Percentiles rank a stretch among this genome's conserved stretches.
phyloP scores from a whole-genome alignment of 2,888 invertebrate genomes.

The Lasius platythorax region DNA sequence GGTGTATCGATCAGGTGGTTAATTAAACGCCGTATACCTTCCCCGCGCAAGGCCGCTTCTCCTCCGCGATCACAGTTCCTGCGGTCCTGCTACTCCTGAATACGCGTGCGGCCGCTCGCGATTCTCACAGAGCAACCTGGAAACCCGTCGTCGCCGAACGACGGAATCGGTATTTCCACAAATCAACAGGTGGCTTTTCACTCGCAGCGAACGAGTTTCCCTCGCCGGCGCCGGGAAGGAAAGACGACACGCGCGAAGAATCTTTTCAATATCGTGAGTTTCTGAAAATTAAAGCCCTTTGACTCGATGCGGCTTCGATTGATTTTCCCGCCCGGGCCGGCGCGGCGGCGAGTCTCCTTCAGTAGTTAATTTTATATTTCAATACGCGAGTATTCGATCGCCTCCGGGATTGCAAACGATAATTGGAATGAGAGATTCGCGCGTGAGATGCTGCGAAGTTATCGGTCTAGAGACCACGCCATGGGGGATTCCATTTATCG shows the following conservation, averaged over 20 bases:
- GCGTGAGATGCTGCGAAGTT: slow-evolving; percentile 26
- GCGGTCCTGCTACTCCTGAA: slow-evolving; percentile 67
- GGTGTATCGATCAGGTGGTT: slow-evolving; percentile 75
- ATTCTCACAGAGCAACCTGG: slow-evolving; percentile 47
- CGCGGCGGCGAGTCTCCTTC: neutral
- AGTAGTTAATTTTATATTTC: slow-evolving; percentile 43
- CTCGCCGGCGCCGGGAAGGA: slow-evolving; percentile 13
- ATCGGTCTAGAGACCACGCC: neutral
- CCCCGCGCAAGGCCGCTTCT: slow-evolving; percentile 22
- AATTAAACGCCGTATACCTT: slow-evolving; percentile 69
- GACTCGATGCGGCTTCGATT: slow-evolving; percentile 8
- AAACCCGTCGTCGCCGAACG: slow-evolving; percentile 40
- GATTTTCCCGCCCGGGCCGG: neutral
- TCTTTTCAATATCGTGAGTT: slow-evolving; percentile 38
- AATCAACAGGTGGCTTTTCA: slow-evolving; percentile 76
- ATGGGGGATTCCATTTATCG: neutral
- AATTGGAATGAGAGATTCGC: slow-evolving; percentile 27
- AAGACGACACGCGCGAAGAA: slow-evolving; percentile 33
- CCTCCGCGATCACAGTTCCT: slow-evolving; percentile 53
- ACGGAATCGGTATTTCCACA: slow-evolving; percentile 69
- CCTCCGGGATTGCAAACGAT: slow-evolving; percentile 7
- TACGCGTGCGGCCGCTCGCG: slow-evolving; percentile 51
- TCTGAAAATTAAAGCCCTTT: slow-evolving; percentile 29
- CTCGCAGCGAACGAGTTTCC: slow-evolving; percentile 16
- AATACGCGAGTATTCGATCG: slow-evolving; percentile 7